Base-by-base conservation (phyloP, 2,888 invertebrate species). In the Drosophila helvetica region DNA sequence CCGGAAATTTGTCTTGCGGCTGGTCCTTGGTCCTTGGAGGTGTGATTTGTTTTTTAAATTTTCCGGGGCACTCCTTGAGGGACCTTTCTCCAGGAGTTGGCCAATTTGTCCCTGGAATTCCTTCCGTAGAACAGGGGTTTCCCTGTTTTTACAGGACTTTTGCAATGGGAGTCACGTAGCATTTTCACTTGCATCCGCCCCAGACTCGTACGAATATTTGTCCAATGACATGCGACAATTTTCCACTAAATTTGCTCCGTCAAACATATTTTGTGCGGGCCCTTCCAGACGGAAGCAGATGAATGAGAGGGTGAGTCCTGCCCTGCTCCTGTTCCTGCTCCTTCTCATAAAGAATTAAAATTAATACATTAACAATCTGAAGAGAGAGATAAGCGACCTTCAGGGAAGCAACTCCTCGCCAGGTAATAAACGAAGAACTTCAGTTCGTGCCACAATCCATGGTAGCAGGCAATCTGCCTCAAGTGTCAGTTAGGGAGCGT, bases 11-110 rank as follows among this genome's bases (percentile, higher is more conserved):
- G 82, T 78, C 79, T 79, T 79, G 77, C 74, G 62, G 72, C 60
- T 66, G 70, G 7, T 27, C 15, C 6, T 5, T n/a, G 52, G 38
- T 64, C 65, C 54, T 45, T 61, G 71, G 86, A 78, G 80, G 85
- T 88, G 84, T 85, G 89, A 85, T 85, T 85, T 88, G 84, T 88
- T 88, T 84, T 88, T 89, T 77, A 88, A 84, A 86, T 62, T 88
- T 88, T 52, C 42, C 27, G 56, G 72, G 66, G 57, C 68, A 70
- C 73, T 45, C 33, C 33, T 33, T 33, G 33, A 33, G 12, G 30
- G 58, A 30, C 58, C 55, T 52, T 47, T 54, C 59, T 61, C 25
- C 52, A 38, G 46, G 54, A 53, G 46, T 48, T 47, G 78, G 84
- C 78, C 87, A 88, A 88, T 88, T 84, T 84, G 84, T 87, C 86